Conservation (phyloP, 2,797 vertebrate genomes). For the Anolis apletophallus region DNA sequence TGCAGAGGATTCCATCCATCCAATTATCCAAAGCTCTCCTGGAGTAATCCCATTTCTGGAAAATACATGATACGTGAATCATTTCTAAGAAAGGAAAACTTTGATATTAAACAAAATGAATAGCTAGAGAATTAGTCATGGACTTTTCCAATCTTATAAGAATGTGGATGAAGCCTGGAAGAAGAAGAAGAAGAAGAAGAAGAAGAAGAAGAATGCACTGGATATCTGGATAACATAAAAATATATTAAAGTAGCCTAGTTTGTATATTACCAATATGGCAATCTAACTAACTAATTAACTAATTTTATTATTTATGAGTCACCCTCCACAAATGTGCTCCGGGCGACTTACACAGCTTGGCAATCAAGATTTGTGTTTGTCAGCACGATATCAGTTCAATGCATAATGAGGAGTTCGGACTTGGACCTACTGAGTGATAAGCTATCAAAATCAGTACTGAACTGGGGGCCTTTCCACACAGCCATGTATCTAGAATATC, state of each 20-base stretch:
- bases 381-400: not conserved
- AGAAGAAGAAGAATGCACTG: not conserved
- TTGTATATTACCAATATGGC: not conserved
- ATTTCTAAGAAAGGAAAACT: not conserved
- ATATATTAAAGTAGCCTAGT: not conserved
- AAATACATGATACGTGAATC: constrained; percentile 4
- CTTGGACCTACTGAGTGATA: not conserved
- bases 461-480: too few relatives aligned
- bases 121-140: constrained; percentile 11
- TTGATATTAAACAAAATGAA: constrained; percentile 9
- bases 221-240: constrained; percentile 22
- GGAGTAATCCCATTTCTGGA: not conserved
- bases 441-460: not conserved
- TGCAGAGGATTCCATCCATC: not conserved
- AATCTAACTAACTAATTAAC: too few relatives aligned
- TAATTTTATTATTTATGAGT: too few relatives aligned
- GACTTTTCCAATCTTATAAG: not conserved
- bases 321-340: too few relatives aligned
- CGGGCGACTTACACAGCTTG: too few relatives aligned
- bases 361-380: not conserved
- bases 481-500: too few relatives aligned
- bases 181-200: too few relatives aligned
- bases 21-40: not conserved
- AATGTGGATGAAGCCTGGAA: not conserved
- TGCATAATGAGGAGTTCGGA: not conserved